phyloP scores from a whole-genome alignment of 2,113 vertebrate genomes.

The Siphamia tubifer region DNA sequence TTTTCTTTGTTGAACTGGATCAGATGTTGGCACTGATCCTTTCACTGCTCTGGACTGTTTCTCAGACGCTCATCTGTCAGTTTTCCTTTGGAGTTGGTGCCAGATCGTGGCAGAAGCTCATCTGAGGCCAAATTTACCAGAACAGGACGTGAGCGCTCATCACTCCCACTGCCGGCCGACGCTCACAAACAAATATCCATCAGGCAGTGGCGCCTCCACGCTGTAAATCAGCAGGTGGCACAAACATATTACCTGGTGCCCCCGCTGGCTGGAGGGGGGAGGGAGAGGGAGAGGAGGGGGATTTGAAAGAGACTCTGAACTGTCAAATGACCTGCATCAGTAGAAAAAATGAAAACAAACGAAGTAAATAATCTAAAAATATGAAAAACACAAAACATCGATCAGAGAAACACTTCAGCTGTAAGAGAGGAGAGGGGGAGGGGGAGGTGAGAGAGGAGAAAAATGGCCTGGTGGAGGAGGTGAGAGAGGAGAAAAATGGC shows the following conservation, averaged over 20 bases:
- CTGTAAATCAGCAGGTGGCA: conserved; percentile 57
- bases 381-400: conserved; percentile 66
- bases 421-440: conserved; percentile 58
- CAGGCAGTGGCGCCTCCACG: conserved; percentile 33
- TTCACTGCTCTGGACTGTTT: not conserved
- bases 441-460: conserved; percentile 59
- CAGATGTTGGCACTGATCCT: not conserved
- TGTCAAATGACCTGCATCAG: conserved; percentile 75
- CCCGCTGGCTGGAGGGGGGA: not conserved
- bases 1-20: no score
- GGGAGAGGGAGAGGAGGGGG: conserved; percentile 17
- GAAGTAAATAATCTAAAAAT: conserved; percentile 73
- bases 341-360: conserved; percentile 76
- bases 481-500: no score
- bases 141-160: conserved; percentile 25
- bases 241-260: conserved; percentile 48
- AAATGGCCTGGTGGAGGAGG: conserved; percentile 50
- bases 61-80: not conserved
- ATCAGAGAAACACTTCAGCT: conserved; percentile 72
- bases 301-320: conserved; percentile 70
- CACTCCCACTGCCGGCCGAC: conserved; percentile 40
- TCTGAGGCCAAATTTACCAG: conserved; percentile 12
- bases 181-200: conserved; percentile 44
- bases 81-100: not conserved
- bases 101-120: conserved; percentile 4